These are phyloP conservation scores for Helicoverpa armigera DNA, from an alignment of 1,140 invertebrate species.

Conservation along the genomic window DNA sequence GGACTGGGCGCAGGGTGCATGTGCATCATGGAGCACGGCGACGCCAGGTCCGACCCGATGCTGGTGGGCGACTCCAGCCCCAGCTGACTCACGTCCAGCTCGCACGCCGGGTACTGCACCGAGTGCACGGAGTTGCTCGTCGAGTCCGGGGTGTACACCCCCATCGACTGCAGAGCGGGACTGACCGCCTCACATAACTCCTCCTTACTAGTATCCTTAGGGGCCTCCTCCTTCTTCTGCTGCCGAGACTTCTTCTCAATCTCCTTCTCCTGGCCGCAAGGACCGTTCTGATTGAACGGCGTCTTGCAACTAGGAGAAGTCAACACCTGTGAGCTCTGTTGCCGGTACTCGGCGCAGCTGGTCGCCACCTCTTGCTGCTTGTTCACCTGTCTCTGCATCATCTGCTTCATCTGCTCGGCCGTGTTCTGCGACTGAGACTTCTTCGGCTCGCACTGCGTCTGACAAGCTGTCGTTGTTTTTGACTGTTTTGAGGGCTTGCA, in stretches of 20 bases:
- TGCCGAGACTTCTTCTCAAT: slow-evolving; percentile 88
- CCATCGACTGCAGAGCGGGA: slow-evolving; percentile 91
- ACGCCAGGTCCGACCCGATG: slow-evolving; percentile 94
- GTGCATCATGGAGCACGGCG: slow-evolving; percentile 91
- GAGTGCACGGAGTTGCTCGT: slow-evolving; percentile 95
- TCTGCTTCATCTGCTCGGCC: slow-evolving; percentile 81
- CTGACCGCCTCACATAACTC: slow-evolving; percentile 87
- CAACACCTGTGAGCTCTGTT: slow-evolving; percentile 77
- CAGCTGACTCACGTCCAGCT: slow-evolving; percentile 93
- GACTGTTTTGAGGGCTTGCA: slow-evolving; percentile 83
- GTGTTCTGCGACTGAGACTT: slow-evolving; percentile 71
- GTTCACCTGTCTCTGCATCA: slow-evolving; percentile 81
- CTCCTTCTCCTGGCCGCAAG: slow-evolving; percentile 76
- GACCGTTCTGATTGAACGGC: slow-evolving; percentile 76
- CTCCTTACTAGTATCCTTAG: slow-evolving; percentile 80
- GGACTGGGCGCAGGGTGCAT: slow-evolving; percentile 87
- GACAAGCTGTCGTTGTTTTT: slow-evolving; percentile 83
- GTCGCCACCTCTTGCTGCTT: slow-evolving; percentile 73
- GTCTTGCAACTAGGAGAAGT: slow-evolving; percentile 79
- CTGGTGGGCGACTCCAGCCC: slow-evolving; percentile 95
- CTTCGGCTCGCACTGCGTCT: slow-evolving; percentile 83
- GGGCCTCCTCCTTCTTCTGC: slow-evolving; percentile 86
- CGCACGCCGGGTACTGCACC: slow-evolving; percentile 92
- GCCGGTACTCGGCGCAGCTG: slow-evolving; percentile 76
- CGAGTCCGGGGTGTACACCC: slow-evolving; percentile 94